phyloP scores from a whole-genome alignment of 1,140 invertebrate genomes.

The Drosophila pachea region DNA sequence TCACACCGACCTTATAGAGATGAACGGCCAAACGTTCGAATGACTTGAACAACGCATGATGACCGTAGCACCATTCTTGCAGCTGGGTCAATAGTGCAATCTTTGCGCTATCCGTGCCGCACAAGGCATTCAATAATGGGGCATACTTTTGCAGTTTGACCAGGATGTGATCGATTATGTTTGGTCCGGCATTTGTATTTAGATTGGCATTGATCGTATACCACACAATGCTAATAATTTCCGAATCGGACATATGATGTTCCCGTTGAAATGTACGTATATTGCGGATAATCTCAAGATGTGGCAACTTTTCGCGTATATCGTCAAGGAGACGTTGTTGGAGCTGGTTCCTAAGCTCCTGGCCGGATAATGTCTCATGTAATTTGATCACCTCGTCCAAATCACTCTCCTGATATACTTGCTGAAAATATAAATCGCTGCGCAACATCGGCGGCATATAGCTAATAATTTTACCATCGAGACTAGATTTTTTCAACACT shows the following conservation, averaged over 20 bases:
- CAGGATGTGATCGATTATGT: slow-evolving; percentile 4
- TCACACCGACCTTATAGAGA: slow-evolving; percentile 20
- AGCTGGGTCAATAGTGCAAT: slow-evolving; percentile 14
- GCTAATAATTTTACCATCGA: slow-evolving; percentile 22
- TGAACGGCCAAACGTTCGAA: slow-evolving; percentile 19
- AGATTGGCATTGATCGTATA: slow-evolving; percentile 12
- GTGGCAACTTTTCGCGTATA: slow-evolving; percentile 17
- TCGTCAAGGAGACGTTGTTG: slow-evolving; percentile 18
- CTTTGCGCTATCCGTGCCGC: slow-evolving; percentile 25
- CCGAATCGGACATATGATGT: slow-evolving; percentile 26
- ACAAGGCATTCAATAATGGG: slow-evolving; percentile 24
- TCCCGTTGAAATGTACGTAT: slow-evolving; percentile 27
- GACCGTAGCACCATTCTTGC: slow-evolving; percentile 35
- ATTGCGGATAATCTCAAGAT: slow-evolving; percentile 9
- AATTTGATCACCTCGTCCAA: slow-evolving; percentile 19
- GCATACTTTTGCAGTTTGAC: slow-evolving; percentile 21
- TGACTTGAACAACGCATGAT: slow-evolving; percentile 17
- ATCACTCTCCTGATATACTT: slow-evolving; percentile 23
- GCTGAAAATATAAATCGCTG: slow-evolving; percentile 24
- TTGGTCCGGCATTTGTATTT: neutral
- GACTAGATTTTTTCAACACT: slow-evolving; percentile 3
- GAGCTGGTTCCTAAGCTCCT: neutral
- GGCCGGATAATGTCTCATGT: slow-evolving; percentile 24
- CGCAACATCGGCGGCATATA: slow-evolving; percentile 34
- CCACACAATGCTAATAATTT: slow-evolving; percentile 33